Base-by-base conservation (phyloP, 2,797 vertebrate genomes). In the Lithobates sylvaticus region DNA sequence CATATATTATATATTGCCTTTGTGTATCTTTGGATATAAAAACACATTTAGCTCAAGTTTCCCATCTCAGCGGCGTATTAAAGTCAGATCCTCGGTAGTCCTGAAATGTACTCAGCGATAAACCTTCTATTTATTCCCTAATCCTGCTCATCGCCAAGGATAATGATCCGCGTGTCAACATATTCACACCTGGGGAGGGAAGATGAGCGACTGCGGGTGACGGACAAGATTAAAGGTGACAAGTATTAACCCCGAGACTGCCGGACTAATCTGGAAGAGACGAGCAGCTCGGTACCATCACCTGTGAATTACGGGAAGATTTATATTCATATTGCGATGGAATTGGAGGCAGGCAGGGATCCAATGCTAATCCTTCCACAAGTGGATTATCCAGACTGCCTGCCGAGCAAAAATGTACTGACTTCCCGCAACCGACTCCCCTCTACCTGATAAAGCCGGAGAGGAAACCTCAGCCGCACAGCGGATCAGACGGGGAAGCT, bases 361-460 rank as follows among this genome's bases (percentile, higher is more conserved):
- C 72, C 26, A 74, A 67, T 29, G 29, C 71, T 83, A 83, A 67
- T 47, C 81, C 68, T 29, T 65, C 54, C 47, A 68, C 39, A 83
- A 75, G 72, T 75, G 61, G 72, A 76, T 68, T 67, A 83, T 83
- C 39, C 72, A 15, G 36, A 6, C 26, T 67, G 47, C 58, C 58
- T 32, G 39, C 42, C 18, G 72, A 76, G 70, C 13, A 10, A 44
- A 74, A 65, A 73, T 65, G 16, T 21, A 58, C 50, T 7, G 50
- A 58, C 50, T 58, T 58, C 18, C 50, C 50, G 15, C 21, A 58
- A 58, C 50, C 18, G 15, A 21, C 50, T 58, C 18, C 50, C 50
- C 18, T 58, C 18, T 13, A 58, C 18, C 50, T 21, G 50, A 58
- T 6, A 47, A 47, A 39, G 44, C 10, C 15, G 44, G 18, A 21